A percentile compares a stretch with the other conserved stretches of the same genome.
phyloP scores from a whole-genome alignment of 2,797 vertebrate genomes.

The Anguilla obscura region DNA sequence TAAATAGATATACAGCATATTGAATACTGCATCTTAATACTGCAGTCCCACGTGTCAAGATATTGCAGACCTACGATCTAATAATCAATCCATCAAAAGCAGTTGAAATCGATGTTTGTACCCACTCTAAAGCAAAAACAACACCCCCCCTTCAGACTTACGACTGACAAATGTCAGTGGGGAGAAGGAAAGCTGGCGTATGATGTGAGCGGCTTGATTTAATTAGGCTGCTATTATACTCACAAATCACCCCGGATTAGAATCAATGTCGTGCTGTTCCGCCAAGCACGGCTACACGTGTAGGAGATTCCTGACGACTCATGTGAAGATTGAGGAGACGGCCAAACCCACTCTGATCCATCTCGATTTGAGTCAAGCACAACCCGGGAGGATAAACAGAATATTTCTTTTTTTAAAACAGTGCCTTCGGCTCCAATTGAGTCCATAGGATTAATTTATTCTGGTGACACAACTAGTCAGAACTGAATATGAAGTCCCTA shows the following conservation, averaged over 20 bases:
- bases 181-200: neutral
- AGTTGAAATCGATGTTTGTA: neutral
- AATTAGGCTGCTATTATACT: slow-evolving; percentile 7
- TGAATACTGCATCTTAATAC: neutral
- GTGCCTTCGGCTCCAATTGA: neutral
- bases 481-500: neutral
- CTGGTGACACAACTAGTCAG: neutral
- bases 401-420: neutral
- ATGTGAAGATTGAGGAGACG: neutral
- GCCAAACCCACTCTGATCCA: neutral
- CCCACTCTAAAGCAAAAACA: neutral
- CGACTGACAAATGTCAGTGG: neutral
- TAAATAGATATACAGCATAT: neutral
- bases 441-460: slow-evolving; percentile 14
- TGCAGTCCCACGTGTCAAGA: neutral
- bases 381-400: neutral
- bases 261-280: neutral
- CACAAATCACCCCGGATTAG: slow-evolving; percentile 12
- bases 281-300: neutral
- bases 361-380: neutral
- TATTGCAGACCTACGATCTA: neutral
- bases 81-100: neutral
- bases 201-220: neutral
- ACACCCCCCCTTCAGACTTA: neutral
- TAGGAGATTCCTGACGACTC: neutral